Evolutionary conservation across 2,113 vertebrate genomes (phyloP).

Genomic region (Pionites leucogaster): DNA sequence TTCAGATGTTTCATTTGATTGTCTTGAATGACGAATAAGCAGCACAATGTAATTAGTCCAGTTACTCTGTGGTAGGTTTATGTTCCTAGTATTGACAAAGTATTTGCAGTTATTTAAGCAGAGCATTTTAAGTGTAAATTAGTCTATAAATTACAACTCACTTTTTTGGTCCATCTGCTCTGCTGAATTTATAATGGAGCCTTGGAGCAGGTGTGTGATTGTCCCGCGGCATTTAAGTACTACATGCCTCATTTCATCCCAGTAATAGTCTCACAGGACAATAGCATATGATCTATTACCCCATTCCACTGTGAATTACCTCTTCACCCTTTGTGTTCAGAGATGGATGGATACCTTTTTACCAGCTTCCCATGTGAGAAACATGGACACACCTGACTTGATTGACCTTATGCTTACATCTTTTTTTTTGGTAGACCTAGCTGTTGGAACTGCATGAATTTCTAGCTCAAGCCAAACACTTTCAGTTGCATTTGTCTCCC

Average conservation of each 20-base stretch:
- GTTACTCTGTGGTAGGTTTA: neutral
- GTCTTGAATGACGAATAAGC: neutral
- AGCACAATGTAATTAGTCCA: neutral
- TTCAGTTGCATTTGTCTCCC: neutral
- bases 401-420: neutral
- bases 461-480: neutral
- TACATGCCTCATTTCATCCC: constrained; percentile 25
- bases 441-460: neutral
- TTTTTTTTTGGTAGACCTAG: neutral
- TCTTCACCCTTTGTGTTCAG: neutral
- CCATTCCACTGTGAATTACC: neutral
- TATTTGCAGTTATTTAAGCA: neutral
- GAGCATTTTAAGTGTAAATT: neutral
- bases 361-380: neutral
- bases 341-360: neutral
- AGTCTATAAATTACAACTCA: neutral
- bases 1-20: neutral
- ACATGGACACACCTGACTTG: neutral
- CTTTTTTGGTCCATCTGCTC: neutral
- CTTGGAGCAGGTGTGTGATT: neutral
- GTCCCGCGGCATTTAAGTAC: neutral
- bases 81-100: neutral
- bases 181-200: neutral
- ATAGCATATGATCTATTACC: neutral
- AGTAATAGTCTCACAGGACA: constrained; percentile 7